Percentiles rank a stretch among this genome's conserved stretches.
Evolutionary conservation across 2,797 vertebrate species (phyloP).

Genomic region (Simalia tracyae): DNA sequence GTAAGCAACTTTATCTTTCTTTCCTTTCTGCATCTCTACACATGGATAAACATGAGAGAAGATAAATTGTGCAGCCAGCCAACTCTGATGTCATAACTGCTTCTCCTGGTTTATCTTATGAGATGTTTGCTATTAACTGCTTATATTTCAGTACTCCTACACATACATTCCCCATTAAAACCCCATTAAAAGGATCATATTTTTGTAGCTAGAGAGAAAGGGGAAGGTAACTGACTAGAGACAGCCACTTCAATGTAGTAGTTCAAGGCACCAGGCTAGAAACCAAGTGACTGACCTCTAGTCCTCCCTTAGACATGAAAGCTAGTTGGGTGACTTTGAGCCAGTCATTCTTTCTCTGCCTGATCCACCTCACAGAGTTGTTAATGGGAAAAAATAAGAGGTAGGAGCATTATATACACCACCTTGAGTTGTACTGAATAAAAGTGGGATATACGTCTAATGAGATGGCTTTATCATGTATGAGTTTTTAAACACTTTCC

Average conservation of each 20-base stretch:
- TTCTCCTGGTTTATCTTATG: conserved; percentile 9
- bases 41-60: background rate
- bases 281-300: background rate
- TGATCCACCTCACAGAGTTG: background rate
- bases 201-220: background rate
- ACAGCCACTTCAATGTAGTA: background rate
- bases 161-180: background rate
- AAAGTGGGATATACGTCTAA: background rate
- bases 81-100: background rate
- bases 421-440: background rate
- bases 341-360: background rate
- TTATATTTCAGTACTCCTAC: background rate
- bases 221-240: background rate
- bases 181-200: background rate
- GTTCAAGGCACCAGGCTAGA: background rate
- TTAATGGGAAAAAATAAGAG: background rate
- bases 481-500: background rate
- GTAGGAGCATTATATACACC: background rate
- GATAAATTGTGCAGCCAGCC: background rate
- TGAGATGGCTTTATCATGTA: background rate
- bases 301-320: background rate
- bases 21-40: background rate
- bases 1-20: background rate
- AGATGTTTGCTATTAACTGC: background rate
- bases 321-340: background rate